Base-by-base conservation (phyloP, 2,113 vertebrate genomes). In the Calonectris borealis region DNA sequence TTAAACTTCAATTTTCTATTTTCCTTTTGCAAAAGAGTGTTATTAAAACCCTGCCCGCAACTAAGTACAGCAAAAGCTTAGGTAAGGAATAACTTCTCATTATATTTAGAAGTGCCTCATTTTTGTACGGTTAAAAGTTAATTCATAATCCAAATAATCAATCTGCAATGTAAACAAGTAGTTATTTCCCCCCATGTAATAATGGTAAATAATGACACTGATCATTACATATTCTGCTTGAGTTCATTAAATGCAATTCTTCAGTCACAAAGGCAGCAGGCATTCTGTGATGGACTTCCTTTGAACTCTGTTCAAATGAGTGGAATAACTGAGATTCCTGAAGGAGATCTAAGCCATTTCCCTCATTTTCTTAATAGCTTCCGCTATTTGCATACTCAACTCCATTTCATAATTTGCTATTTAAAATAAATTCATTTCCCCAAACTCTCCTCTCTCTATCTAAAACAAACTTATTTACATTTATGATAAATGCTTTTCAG, bases 121-220 rank as follows among this genome's bases (percentile, higher is more conserved):
- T 97, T 97, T 94, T 97, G 94, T 88, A 96, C 60, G 97, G 94
- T 55, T 97, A 88, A 88, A 97, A 97, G 81, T 96, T 92, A 97
- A 86, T 92, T 95, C 91, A 68, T 65, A 95, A 86, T 82, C 80
- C 57, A 90, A 91, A 83, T 88, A 93, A 92, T 62, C 72, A 82
- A 87, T 66, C 83, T 84, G 90, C 49, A 64, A 68, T 64, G 72
- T 93, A 93, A 96, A 95, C 65, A 82, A 96, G 60, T 55, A 91
- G 73, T 81, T 97, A 93, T 82, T 96, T 96, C 92, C 81, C 91
- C 64, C 76, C 68, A 90, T 5, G 46, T 85, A 90, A 73, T 83
- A 69, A 80, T 14, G 46, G 66, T 64, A 92, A 88, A 86, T 71
- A 87, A 72, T 4, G 14, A 93, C 60, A 81, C 52, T 71, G 38